Base-by-base conservation (phyloP, 2,888 invertebrate species). In the Mythimna pallens region DNA sequence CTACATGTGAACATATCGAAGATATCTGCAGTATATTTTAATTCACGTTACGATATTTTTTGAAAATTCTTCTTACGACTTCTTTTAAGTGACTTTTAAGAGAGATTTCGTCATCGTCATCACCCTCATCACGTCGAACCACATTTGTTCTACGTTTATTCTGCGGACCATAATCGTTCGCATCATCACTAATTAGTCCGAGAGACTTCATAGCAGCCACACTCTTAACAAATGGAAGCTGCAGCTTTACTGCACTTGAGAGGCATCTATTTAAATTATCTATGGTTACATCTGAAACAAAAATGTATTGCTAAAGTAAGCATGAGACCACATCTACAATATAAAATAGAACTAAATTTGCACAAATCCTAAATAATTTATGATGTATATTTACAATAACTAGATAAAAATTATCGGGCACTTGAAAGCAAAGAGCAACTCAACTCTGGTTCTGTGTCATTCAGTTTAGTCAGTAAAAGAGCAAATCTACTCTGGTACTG, bases 281-380 rank as follows among this genome's bases (percentile, higher is more conserved):
- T 66, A 95, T 90, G 10, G 95, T 93, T 0, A 95, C 94, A 82
- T 95, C 95, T 95, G 91, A 22, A 86, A 91, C 80, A 58, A 65
- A 73, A 76, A 76, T 61, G 68, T n/a, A 77, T 50, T 43, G 10
- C 30, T 30, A 52, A 10, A 22, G 17, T 22, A 54, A 22, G 6
- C 14, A 43, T 43, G 40, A 12, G 14, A 47, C 43, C 14, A 47
- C 40, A 12, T 12, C 40, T 40, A 40, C 12, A 40, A 0, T 30
- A 30, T 36, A 8, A 36, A 36, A 7, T 36, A 36, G 30, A 30
- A 30, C 30, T 30, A 30, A 30, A 30, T 30, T 30, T 3, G 3
- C 30, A 30, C 30, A 30, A 30, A 30, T 30, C 30, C 30, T 30
- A 30, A 30, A 2, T 30, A 25, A 30, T 30, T 30, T 30, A 30